Conservation (phyloP, 2,113 vertebrate species). For the Archilochus colubris region DNA sequence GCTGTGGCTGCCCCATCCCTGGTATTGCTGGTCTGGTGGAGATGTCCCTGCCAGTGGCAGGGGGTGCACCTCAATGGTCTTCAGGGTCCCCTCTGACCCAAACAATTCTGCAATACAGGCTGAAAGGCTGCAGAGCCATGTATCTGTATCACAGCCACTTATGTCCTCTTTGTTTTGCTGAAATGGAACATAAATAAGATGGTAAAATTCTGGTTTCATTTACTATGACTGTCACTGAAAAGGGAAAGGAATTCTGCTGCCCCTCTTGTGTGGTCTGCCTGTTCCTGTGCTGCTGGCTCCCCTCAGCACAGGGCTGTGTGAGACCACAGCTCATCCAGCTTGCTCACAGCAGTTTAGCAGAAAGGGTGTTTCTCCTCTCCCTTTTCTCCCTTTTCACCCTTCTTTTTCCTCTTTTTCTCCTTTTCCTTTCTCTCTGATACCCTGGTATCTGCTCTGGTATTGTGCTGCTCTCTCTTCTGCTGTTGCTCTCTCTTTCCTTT, state of each 20-base stretch:
- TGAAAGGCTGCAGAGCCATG: rapidly evolving
- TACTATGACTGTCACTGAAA: background rate
- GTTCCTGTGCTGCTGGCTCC: background rate
- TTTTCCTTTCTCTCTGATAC: no score
- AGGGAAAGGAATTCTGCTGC: background rate
- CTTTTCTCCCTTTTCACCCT: no score
- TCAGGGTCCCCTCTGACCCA: no score
- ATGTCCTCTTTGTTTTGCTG: background rate
- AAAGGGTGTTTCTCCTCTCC: no score
- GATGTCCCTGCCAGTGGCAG: no score
- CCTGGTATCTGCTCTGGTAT: no score
- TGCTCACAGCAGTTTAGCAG: background rate
- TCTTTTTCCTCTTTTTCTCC: no score
- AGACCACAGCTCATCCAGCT: background rate
- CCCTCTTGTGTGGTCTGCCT: rapidly evolving
- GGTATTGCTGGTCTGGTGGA: no score
- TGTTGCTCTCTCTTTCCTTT: no score
- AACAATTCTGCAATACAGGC: background rate
- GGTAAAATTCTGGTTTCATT: background rate
- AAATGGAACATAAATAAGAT: background rate
- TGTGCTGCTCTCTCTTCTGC: no score
- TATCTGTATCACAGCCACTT: rapidly evolving
- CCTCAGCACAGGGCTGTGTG: rapidly evolving
- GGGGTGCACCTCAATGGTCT: no score
- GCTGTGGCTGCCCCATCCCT: no score